phyloP scores from a whole-genome alignment of 2,888 invertebrate species.

The Drosophila greeni region DNA sequence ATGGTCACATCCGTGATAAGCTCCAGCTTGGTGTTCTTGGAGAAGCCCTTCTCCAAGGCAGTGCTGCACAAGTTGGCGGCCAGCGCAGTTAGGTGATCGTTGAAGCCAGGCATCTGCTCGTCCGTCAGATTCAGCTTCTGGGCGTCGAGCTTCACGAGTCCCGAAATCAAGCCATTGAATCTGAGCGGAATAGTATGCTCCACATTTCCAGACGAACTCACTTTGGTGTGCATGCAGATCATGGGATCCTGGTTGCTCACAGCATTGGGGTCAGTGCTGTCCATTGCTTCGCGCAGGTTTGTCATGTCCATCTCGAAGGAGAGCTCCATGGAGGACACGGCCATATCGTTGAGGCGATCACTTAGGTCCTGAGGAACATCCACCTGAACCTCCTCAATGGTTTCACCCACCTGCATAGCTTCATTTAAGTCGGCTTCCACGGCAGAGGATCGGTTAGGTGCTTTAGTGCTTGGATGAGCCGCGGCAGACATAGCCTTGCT shows the following conservation, averaged over 20 bases:
- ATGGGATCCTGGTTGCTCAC: slow-evolving; percentile 27
- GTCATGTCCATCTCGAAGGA: slow-evolving; percentile 75
- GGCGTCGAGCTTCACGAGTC: slow-evolving; percentile 64
- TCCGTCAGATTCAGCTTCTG: slow-evolving; percentile 54
- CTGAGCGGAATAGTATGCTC: slow-evolving; percentile 55
- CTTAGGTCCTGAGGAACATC: slow-evolving; percentile 53
- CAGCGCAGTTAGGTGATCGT: slow-evolving; percentile 68
- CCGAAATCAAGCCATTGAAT: slow-evolving; percentile 69
- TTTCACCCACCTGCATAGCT: not conserved
- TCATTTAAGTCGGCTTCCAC: slow-evolving; percentile 1
- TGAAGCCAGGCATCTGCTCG: slow-evolving; percentile 58
- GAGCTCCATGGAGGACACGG: slow-evolving; percentile 71
- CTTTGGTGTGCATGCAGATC: slow-evolving; percentile 53
- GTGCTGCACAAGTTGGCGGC: slow-evolving; percentile 72
- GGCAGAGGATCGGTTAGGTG: not conserved
- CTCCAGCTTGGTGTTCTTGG: slow-evolving; percentile 12
- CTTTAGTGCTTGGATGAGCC: not conserved
- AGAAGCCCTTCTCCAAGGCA: slow-evolving; percentile 63
- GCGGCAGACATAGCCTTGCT: slow-evolving; percentile 6
- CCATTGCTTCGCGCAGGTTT: slow-evolving; percentile 61
- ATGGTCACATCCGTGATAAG: not conserved
- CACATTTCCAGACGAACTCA: slow-evolving; percentile 17
- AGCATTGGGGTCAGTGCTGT: not conserved
- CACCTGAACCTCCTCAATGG: slow-evolving; percentile 42
- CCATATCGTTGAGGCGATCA: slow-evolving; percentile 55